Evolutionary conservation across 2,113 vertebrate species (phyloP), one percentile per base, ranked within the genome.

Genomic region (Caranx ignobilis): DNA sequence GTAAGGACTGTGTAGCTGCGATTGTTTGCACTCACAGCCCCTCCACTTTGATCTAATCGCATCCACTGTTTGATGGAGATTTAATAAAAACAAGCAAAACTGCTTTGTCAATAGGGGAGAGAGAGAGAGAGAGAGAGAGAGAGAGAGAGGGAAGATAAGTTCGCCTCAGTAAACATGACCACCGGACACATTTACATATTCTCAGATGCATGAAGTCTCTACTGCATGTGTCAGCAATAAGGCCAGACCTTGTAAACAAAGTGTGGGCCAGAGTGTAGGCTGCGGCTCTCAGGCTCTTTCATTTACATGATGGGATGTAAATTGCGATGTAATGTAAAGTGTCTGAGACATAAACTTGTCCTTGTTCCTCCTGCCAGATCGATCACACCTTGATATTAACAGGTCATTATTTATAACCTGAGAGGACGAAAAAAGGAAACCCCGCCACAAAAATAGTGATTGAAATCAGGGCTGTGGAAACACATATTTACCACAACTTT

Each of bases 181-280:
- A n/a, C 57, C 6, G 39, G n/a, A 32, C n/a, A 75, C 54, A 84
- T 86, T 71, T 72, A 61, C 55, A 85, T 84, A 74, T 80, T 59
- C 52, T 26, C 45, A 68, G 47, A 81, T 59, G 60, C 10, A 47
- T 71, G n/a, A 60, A 68, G 68, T 81, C 75, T 57, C 54, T 37
- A 31, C 37, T 60, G 32, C 48, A 26, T 61, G 64, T 67, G 81
- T 75, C 54, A 86, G 35, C 11, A 31, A 70, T 26, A 65, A 19
- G 50, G 59, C 43, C 52, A 65, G 21, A 35, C 19, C 15, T 45
- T 50, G 74, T 62, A 83, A 82, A 84, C 76, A 75, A 76, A 86
- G 9, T 63, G 26, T 18, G 35, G 19, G 64, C 56, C 31, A 47
- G 61, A 52, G 72, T 50, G 74, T 37, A 39, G 26, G 77, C 50